Percentiles rank a stretch among this genome's conserved stretches.
Conservation (phyloP, 2,888 invertebrate species). For the Leucania comma region DNA sequence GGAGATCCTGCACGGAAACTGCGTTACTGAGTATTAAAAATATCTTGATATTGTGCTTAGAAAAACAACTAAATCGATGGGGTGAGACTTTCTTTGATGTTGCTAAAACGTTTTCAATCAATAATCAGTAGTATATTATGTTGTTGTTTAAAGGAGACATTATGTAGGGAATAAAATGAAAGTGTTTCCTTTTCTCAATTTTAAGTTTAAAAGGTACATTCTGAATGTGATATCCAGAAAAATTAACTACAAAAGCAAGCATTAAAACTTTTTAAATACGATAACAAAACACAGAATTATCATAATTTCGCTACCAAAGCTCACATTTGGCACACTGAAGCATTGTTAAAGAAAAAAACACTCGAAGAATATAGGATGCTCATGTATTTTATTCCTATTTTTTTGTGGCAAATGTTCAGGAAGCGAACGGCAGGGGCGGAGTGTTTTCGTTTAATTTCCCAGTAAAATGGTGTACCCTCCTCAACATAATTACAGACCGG, state of each 20-base stretch:
- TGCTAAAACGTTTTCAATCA: too few species aligned
- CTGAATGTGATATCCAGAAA: background rate
- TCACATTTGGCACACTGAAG: constrained; percentile 20
- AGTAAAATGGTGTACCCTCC: constrained; percentile 82
- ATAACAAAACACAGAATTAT: constrained; percentile 33
- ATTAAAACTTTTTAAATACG: constrained; percentile 7
- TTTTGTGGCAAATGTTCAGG: constrained; percentile 62
- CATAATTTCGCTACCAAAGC: constrained; percentile 21
- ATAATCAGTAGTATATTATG: background rate
- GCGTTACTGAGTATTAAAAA: constrained; percentile 33
- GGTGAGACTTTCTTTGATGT: background rate
- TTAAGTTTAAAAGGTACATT: background rate
- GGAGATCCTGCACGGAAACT: constrained; percentile 29
- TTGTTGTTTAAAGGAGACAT: background rate
- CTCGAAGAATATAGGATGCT: constrained; percentile 38
- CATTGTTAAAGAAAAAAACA: constrained; percentile 45
- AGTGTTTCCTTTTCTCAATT: background rate
- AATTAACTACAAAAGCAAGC: constrained; percentile 6
- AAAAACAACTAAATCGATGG: background rate
- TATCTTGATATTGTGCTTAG: constrained; percentile 31
- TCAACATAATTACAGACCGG: constrained; percentile 83
- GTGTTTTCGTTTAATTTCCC: constrained; percentile 88
- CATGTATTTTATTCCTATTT: constrained; percentile 64
- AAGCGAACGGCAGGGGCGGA: constrained; percentile 71
- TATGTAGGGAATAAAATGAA: background rate